These are phyloP conservation scores for Eufriesea mexicana DNA, from an alignment of 1,140 invertebrate species.

Conservation along the genomic window DNA sequence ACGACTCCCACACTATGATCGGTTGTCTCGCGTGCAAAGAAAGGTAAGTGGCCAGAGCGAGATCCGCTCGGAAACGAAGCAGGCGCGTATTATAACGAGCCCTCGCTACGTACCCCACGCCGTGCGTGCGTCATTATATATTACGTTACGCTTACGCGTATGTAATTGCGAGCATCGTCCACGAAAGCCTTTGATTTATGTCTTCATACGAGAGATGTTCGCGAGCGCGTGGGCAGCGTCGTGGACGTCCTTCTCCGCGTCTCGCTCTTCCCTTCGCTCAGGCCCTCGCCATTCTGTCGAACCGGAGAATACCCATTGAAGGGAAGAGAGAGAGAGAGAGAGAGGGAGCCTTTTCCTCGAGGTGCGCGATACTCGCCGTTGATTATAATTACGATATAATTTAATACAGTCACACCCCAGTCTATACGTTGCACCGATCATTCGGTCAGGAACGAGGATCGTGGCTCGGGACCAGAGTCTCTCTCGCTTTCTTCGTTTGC, in stretches of 20 bases:
- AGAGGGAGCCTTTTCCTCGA: conserved; percentile 1
- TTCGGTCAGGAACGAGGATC: background rate
- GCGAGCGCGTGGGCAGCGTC: conserved; percentile 70
- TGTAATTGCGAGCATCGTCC: conserved; percentile 81
- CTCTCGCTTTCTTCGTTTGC: background rate
- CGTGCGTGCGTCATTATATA: conserved; percentile 74
- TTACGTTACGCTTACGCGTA: conserved; percentile 76
- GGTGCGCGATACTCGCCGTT: background rate
- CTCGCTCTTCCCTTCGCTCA: background rate
- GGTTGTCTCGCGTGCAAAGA: conserved; percentile 55
- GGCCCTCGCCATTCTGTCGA: conserved; percentile 43
- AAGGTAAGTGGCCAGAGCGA: conserved; percentile 22
- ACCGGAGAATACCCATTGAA: conserved; percentile 25
- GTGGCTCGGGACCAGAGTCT: no score
- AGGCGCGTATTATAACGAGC: conserved; percentile 76
- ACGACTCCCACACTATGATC: conserved; percentile 76
- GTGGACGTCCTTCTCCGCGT: conserved; percentile 31
- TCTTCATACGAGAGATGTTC: conserved; percentile 76
- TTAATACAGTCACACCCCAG: conserved; percentile 45
- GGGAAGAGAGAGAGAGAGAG: no score
- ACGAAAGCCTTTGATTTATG: conserved; percentile 81
- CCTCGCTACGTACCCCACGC: conserved; percentile 58
- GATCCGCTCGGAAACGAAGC: conserved; percentile 58
- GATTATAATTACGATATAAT: conserved; percentile 53
- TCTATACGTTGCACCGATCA: background rate